Conservation (phyloP, 2,797 vertebrate species). For the Alcedo quadribrachys region DNA sequence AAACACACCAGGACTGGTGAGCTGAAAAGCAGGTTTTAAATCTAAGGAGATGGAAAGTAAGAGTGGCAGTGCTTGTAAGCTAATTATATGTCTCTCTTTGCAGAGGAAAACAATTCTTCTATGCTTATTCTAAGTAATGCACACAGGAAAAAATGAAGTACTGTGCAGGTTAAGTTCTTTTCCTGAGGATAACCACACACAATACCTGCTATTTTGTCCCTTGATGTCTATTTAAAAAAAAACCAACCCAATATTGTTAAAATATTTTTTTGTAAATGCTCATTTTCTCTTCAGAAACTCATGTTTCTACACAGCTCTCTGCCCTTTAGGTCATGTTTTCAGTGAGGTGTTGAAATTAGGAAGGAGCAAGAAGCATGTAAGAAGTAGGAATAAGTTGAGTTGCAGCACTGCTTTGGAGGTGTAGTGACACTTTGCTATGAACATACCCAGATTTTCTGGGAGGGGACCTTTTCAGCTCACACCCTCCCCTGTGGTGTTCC, state of each 20-base stretch:
- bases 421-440: neutral
- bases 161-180: neutral
- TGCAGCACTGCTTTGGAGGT: neutral
- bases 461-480: fast-evolving
- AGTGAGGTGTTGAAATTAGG: neutral
- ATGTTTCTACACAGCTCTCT: neutral
- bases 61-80: neutral
- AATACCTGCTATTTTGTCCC: neutral
- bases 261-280: neutral
- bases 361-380: neutral
- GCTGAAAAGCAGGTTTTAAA: neutral
- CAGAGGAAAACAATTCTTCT: neutral
- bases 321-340: neutral
- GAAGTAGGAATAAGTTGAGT: neutral
- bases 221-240: neutral
- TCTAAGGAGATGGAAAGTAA: neutral
- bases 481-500: neutral
- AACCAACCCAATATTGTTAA: too few species aligned
- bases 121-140: neutral
- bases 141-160: neutral
- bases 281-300: neutral
- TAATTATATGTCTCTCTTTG: neutral
- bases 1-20: neutral
- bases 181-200: neutral
- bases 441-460: neutral